Base-by-base conservation (phyloP, 2,888 invertebrate species). In the Philhelius pedissequus region DNA sequence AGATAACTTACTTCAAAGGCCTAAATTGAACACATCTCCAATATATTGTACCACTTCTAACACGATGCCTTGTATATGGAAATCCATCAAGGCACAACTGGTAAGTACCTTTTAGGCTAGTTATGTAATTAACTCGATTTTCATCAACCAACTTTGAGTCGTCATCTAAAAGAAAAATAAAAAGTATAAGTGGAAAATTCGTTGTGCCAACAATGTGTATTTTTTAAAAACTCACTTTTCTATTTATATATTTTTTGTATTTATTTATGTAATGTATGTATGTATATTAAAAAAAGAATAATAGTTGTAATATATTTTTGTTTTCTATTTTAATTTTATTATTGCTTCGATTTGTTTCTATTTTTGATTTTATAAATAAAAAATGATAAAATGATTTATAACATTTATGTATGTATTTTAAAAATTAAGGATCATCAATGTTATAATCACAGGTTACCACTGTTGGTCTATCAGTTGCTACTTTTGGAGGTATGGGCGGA, bases 21-120 rank as follows among this genome's bases (percentile, higher is more conserved):
- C 88, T 87, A 87, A 89, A 89, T 81, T 90, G 90, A 11, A 90
- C 90, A 87, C 90, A 90, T 64, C 90, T 88, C 90, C 90, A 90
- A 83, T 90, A 90, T 66, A 89, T 89, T 25, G 89, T 90, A n/a
- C 88, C 88, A 22, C 87, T 88, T 50, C 89, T 76, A 7, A 89
- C 87, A 20, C 90, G 86, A 79, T 90, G 90, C 40, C 89, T 87
- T 0, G 90, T 89, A 71, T 89, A 90, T 4, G 89, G 90, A 86
- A 87, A 90, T 13, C 89, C 90, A 87, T 90, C 88, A 20, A 89
- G 80, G 48, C 89, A 89, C 32, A 90, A 71, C 80, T 90, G 90
- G 64, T 88, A 87, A 4, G 89, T 88, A 18, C 90, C 90, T 76
- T 90, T 90, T 45, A 89, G 81, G 48, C 90, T 89, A 8, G 86